A percentile compares a stretch with the other conserved stretches of the same genome.
These are phyloP conservation scores for Scatophagus argus DNA, from an alignment of 2,113 vertebrate species.

Conservation along the genomic window DNA sequence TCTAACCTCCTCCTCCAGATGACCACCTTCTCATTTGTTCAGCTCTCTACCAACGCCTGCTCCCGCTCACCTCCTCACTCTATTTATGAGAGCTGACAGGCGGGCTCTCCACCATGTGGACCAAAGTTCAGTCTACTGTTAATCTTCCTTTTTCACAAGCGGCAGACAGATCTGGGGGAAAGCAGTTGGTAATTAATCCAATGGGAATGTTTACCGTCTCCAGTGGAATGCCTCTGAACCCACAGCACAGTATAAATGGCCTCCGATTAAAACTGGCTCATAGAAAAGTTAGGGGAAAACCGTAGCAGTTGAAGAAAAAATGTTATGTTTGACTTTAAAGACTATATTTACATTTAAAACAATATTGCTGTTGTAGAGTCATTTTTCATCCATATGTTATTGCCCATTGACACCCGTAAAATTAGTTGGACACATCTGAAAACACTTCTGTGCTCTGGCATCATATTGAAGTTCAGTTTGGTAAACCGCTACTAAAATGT, in stretches of 20 bases:
- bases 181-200: constrained; percentile 69
- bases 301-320: constrained; percentile 5
- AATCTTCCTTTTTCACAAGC: constrained; percentile 54
- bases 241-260: constrained; percentile 34
- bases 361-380: neutral
- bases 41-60: constrained; percentile 32
- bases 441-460: constrained; percentile 42
- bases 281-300: constrained; percentile 42
- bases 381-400: constrained; percentile 28
- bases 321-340: constrained; percentile 22
- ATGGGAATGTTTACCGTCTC: constrained; percentile 66
- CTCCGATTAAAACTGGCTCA: constrained; percentile 29
- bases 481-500: constrained; percentile 47
- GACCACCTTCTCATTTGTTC: neutral
- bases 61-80: neutral
- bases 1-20: constrained; percentile 14
- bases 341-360: constrained; percentile 40
- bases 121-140: constrained; percentile 69
- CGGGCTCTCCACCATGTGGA: constrained; percentile 30
- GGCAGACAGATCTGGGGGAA: constrained; percentile 43
- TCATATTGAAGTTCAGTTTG: constrained; percentile 18
- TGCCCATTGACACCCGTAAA: constrained; percentile 18
- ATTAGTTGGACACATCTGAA: constrained; percentile 59
- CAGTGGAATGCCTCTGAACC: constrained; percentile 58
- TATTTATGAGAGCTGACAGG: constrained; percentile 47